A percentile compares a stretch with the other conserved stretches of the same genome.
phyloP scores from a whole-genome alignment of 2,797 vertebrate genomes.

The Acomys russatus region DNA sequence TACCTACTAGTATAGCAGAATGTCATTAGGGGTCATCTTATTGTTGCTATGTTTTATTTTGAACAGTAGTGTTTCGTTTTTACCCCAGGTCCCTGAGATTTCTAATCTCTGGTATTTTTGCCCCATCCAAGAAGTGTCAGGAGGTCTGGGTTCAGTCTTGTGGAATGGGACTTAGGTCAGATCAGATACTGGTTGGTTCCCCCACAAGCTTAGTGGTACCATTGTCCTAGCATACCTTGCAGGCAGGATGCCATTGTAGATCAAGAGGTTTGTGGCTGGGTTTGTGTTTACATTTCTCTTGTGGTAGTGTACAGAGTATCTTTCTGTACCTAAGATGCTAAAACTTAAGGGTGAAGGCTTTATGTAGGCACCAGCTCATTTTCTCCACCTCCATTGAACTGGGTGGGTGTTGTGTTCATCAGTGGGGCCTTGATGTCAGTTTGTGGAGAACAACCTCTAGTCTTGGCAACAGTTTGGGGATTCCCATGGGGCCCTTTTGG shows the following conservation, averaged over 20 bases:
- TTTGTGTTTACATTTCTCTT: background rate
- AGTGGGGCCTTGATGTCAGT: background rate
- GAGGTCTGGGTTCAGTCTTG: too few relatives aligned
- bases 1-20: too few relatives aligned
- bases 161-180: background rate
- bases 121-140: background rate
- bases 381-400: background rate
- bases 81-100: background rate
- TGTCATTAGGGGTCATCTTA: background rate
- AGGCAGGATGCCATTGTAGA: background rate
- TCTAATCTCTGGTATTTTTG: background rate
- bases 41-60: background rate
- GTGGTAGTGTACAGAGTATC: too few relatives aligned
- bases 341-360: background rate
- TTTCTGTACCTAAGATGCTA: background rate
- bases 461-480: background rate
- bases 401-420: background rate
- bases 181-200: background rate
- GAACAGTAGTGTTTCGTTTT: background rate
- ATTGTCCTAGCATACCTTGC: background rate
- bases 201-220: background rate
- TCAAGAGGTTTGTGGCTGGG: background rate
- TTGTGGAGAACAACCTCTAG: background rate
- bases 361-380: background rate
- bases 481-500: background rate